phyloP scores from a whole-genome alignment of 2,888 invertebrate species.

The Peribatodes rhomboidaria region DNA sequence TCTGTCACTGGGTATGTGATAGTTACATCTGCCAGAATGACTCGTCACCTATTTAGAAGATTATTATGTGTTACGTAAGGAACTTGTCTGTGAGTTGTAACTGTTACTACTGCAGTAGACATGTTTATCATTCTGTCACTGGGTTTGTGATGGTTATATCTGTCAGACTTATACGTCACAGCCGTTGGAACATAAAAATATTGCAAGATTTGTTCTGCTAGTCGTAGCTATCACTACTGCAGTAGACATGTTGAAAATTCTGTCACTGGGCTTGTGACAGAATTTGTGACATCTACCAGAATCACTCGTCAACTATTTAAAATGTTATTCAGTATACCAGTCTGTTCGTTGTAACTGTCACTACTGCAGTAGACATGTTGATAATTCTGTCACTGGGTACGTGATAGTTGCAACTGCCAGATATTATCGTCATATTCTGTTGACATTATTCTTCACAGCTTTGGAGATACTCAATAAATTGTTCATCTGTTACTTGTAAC shows the following conservation, averaged over 20 bases:
- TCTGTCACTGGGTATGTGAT: conserved; percentile 41
- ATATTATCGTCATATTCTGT: too few relatives aligned
- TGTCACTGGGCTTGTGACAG: conserved; percentile 40
- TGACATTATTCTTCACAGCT: conserved; percentile 3
- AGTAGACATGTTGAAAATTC: conserved; percentile 45
- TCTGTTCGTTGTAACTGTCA: conserved; percentile 36
- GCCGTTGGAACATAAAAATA: not conserved
- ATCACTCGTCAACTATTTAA: not conserved
- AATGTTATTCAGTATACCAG: not conserved
- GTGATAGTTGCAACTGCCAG: conserved; percentile 14
- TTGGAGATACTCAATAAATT: not conserved
- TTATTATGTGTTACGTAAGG: not conserved
- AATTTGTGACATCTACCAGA: conserved; percentile 6
- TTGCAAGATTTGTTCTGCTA: not conserved
- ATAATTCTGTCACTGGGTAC: conserved; percentile 41
- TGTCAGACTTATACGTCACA: not conserved
- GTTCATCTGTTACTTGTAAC: conserved; percentile 26
- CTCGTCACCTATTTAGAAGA: not conserved
- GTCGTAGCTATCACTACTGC: conserved; percentile 34
- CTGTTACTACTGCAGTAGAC: conserved; percentile 45
- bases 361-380: conserved; percentile 45
- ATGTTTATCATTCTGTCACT: conserved; percentile 44
- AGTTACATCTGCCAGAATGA: not conserved
- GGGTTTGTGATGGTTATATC: conserved; percentile 18
- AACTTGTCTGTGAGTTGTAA: conserved; percentile 19